Evolutionary conservation across 2,797 vertebrate genomes (phyloP).

Genomic region (Cirrhinus mrigala): DNA sequence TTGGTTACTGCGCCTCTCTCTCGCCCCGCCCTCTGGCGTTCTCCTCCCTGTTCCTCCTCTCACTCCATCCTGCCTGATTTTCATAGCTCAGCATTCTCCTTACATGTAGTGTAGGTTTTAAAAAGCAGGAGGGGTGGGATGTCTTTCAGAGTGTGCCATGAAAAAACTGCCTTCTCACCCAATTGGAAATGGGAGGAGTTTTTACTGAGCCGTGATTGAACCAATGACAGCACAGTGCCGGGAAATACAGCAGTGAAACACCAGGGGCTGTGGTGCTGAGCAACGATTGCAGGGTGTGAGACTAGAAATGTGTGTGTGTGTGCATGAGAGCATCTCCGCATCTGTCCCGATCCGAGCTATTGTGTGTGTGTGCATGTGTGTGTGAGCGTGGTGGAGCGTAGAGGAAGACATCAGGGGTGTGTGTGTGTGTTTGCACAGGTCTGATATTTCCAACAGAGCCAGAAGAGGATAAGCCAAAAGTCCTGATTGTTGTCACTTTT

Average conservation of each 20-base stretch:
- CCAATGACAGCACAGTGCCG: conserved; percentile 79
- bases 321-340: conserved; percentile 62
- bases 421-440: conserved; percentile 56
- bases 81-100: conserved; percentile 43
- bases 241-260: conserved; percentile 82
- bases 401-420: conserved; percentile 45
- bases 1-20: background rate
- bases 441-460: conserved; percentile 49
- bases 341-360: conserved; percentile 64
- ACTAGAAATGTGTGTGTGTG: conserved; percentile 69
- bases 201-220: conserved; percentile 72
- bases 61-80: background rate
- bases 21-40: conserved; percentile 10
- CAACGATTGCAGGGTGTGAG: conserved; percentile 71
- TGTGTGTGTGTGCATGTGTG: conserved; percentile 52
- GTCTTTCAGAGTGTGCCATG: conserved; percentile 23
- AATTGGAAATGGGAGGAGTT: conserved; percentile 70
- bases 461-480: conserved; percentile 68
- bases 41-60: conserved; percentile 17
- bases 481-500: conserved; percentile 63
- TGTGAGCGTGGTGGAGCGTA: conserved; percentile 34
- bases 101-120: conserved; percentile 50
- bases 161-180: conserved; percentile 52
- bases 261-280: conserved; percentile 70
- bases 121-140: conserved; percentile 49